phyloP scores from a whole-genome alignment of 2,888 invertebrate genomes.

The Oxyscelio sp. region DNA sequence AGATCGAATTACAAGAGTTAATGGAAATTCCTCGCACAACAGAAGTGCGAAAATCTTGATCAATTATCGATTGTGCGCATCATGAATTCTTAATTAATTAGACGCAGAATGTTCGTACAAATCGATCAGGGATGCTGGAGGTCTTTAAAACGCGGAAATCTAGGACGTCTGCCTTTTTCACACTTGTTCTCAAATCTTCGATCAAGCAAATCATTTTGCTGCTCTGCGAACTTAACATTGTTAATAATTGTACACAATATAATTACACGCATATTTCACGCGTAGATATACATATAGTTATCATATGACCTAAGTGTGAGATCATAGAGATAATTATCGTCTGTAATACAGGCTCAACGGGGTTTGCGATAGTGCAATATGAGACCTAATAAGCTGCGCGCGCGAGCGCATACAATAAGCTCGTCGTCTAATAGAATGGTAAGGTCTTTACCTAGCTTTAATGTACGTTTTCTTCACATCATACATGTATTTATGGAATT shows the following conservation, averaged over 20 bases:
- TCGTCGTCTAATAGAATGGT: slow-evolving; percentile 42
- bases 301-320: slow-evolving; percentile 52
- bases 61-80: slow-evolving; percentile 6
- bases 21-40: neutral
- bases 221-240: slow-evolving; percentile 32
- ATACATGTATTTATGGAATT: slow-evolving; percentile 18
- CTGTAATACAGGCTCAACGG: slow-evolving; percentile 41
- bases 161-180: slow-evolving; percentile 24
- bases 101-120: neutral
- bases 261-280: slow-evolving; percentile 64
- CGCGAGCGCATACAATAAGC: slow-evolving; percentile 30
- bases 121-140: neutral
- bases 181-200: slow-evolving; percentile 37
- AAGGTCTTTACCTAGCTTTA: slow-evolving; percentile 35
- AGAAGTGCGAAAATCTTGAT: slow-evolving; percentile 27
- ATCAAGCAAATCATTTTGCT: slow-evolving; percentile 42
- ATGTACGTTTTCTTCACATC: slow-evolving; percentile 16
- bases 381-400: slow-evolving; percentile 46
- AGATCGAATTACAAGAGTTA: neutral
- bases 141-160: slow-evolving; percentile 9
- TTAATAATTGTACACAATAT: slow-evolving; percentile 56
- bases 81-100: slow-evolving; percentile 17
- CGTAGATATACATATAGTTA: slow-evolving; percentile 59
- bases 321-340: slow-evolving; percentile 56
- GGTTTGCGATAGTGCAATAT: slow-evolving; percentile 44